These are phyloP conservation scores for Prionailurus bengalensis DNA, from an alignment of 2,113 vertebrate species.

Conservation along the genomic window DNA sequence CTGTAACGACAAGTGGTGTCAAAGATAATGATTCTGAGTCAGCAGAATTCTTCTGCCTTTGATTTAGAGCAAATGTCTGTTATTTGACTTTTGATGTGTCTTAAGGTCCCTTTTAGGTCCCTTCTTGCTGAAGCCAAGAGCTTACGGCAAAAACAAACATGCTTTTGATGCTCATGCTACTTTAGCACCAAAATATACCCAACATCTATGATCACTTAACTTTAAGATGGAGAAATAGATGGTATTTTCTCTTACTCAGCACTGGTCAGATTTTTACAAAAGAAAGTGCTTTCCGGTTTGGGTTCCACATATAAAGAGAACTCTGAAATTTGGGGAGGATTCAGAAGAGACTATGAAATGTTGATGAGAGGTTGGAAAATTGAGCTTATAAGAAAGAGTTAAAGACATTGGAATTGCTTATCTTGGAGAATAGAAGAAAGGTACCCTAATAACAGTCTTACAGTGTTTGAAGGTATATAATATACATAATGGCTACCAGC, in stretches of 20 bases:
- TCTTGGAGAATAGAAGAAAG: slow-evolving; percentile 71
- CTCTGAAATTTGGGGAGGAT: slow-evolving; percentile 40
- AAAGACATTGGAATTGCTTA: slow-evolving; percentile 58
- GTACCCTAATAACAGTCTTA: slow-evolving; percentile 54
- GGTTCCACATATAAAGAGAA: slow-evolving; percentile 52
- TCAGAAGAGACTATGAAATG: background rate
- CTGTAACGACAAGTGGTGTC: background rate
- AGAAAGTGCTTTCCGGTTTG: background rate
- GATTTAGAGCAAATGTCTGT: background rate
- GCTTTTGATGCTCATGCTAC: slow-evolving; percentile 49
- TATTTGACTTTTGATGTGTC: background rate
- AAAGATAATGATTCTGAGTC: slow-evolving; percentile 16
- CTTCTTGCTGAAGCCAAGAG: slow-evolving; percentile 33
- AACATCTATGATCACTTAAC: background rate
- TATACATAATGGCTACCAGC: slow-evolving; percentile 54
- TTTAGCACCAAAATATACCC: slow-evolving; percentile 37
- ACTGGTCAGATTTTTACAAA: slow-evolving; percentile 27
- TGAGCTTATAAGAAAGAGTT: slow-evolving; percentile 42
- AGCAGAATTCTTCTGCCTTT: background rate
- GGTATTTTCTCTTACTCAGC: slow-evolving; percentile 17
- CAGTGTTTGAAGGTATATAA: slow-evolving; percentile 49
- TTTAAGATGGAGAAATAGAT: slow-evolving; percentile 42
- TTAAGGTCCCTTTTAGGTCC: background rate
- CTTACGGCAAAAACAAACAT: slow-evolving; percentile 24
- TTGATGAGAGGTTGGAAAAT: slow-evolving; percentile 66